phyloP scores from a whole-genome alignment of 2,113 vertebrate genomes.

The Ibidorhyncha struthersii region DNA sequence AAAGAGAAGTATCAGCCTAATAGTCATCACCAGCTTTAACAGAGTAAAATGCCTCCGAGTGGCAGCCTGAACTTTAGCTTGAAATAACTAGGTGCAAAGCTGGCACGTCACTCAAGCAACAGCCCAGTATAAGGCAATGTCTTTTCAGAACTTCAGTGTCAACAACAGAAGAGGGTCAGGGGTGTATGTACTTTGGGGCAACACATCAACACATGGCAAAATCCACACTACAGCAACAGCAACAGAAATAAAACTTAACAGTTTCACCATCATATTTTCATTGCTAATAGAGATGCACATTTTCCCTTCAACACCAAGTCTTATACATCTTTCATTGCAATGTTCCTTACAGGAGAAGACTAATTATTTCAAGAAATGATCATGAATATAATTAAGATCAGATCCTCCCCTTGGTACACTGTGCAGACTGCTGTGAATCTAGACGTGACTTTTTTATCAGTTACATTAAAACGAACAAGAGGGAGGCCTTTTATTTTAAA shows the following conservation, averaged over 20 bases:
- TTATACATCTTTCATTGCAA: background rate
- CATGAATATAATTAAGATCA: slow-evolving; percentile 13
- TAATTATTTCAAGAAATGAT: slow-evolving; percentile 20
- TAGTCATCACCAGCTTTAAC: background rate
- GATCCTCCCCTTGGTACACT: background rate
- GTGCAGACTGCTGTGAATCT: background rate
- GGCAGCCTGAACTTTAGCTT: background rate
- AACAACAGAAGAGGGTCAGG: background rate
- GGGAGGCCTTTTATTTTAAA: background rate
- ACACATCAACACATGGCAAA: background rate
- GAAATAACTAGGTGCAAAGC: background rate
- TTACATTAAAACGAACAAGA: background rate
- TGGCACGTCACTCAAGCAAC: background rate
- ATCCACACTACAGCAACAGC: background rate
- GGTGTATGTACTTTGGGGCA: background rate
- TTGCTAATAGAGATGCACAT: background rate
- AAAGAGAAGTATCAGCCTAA: background rate
- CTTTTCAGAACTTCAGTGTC: background rate
- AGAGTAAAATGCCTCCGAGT: background rate
- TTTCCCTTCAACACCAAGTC: background rate
- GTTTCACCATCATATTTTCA: background rate
- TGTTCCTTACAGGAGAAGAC: background rate
- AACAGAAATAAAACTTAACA: background rate
- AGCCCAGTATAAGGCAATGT: background rate
- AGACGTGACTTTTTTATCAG: background rate